These are phyloP conservation scores for Ametastegia equiseti DNA, from an alignment of 2,888 invertebrate genomes.

Conservation along the genomic window DNA sequence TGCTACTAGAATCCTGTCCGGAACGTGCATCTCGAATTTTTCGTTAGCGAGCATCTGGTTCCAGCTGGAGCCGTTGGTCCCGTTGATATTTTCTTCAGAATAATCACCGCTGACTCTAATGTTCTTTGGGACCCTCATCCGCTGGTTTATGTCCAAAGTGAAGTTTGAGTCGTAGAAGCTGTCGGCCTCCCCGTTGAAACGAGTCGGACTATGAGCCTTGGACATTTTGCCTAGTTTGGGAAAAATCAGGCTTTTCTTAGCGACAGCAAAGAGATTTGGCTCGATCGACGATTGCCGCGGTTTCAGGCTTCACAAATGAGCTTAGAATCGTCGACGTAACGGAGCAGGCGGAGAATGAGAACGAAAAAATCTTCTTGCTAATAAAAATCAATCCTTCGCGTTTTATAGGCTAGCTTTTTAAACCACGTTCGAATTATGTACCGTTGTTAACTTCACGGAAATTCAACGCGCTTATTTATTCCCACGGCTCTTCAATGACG, in stretches of 20 bases:
- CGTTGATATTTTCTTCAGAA: conserved; percentile 81
- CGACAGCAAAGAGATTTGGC: not conserved
- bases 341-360: too few species aligned
- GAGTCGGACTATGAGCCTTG: conserved; percentile 80
- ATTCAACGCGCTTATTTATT: too few species aligned
- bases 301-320: too few species aligned
- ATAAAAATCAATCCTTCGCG: too few species aligned
- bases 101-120: conserved; percentile 87
- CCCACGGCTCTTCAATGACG: too few species aligned
- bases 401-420: too few species aligned
- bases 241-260: not conserved
- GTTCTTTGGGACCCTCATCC: conserved; percentile 89
- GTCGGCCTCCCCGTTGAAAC: conserved; percentile 80
- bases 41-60: conserved; percentile 77
- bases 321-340: too few species aligned
- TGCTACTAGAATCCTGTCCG: conserved; percentile 93
- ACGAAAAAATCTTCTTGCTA: too few species aligned
- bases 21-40: conserved; percentile 94
- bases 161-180: conserved; percentile 83
- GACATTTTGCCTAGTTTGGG: conserved; percentile 76
- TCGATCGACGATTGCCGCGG: too few species aligned
- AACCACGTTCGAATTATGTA: too few species aligned
- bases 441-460: too few species aligned
- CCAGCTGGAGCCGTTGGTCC: conserved; percentile 81
- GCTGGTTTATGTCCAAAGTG: conserved; percentile 87